phyloP scores from a whole-genome alignment of 2,113 vertebrate genomes.

The Mixornis gularis region DNA sequence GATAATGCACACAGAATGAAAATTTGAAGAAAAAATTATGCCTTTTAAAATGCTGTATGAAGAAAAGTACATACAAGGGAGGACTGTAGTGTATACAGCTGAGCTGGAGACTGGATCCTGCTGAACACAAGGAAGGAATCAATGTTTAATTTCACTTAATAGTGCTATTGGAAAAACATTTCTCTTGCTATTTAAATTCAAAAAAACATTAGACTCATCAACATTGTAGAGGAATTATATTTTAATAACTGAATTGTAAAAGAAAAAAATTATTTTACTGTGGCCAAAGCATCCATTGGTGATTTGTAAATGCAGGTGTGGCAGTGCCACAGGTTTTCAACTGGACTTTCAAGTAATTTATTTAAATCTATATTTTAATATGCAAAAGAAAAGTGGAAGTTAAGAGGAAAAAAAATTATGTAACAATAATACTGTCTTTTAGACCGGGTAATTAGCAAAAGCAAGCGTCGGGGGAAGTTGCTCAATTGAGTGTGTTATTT shows the following conservation, averaged over 20 bases:
- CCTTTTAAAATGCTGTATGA: background rate
- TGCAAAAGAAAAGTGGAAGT: background rate
- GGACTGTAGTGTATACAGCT: background rate
- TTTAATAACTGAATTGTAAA: background rate
- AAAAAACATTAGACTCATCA: background rate
- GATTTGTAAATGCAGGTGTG: background rate
- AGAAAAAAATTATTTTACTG: background rate
- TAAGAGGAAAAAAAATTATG: background rate
- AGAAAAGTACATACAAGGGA: background rate
- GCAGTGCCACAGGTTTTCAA: background rate
- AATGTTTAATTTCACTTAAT: background rate
- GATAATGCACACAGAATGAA: background rate
- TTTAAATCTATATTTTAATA: background rate
- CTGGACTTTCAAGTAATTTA: background rate
- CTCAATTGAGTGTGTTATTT: background rate
- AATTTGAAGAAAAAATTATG: background rate
- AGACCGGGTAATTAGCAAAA: background rate
- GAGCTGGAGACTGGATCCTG: background rate
- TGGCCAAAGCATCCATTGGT: background rate
- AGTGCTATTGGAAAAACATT: background rate
- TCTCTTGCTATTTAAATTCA: background rate
- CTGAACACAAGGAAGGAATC: background rate
- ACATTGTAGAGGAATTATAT: background rate
- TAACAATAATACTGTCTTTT: background rate
- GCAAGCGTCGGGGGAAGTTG: background rate